phyloP scores from a whole-genome alignment of 1,140 invertebrate species.

The Chironomus tepperi region DNA sequence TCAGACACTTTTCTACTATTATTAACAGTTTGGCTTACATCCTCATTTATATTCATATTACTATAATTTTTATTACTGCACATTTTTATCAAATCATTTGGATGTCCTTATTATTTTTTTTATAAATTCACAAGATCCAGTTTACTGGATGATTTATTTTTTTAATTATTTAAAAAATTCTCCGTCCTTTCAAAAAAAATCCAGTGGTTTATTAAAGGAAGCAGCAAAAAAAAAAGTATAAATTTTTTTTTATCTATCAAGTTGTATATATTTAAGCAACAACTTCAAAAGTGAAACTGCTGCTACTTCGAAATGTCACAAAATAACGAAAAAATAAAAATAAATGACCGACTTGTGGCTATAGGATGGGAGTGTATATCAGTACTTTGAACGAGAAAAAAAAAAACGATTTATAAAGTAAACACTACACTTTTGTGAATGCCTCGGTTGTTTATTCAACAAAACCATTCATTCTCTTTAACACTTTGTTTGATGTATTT shows the following conservation, averaged over 20 bases:
- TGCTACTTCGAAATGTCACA: constrained; percentile 18
- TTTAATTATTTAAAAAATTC: background rate
- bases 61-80: background rate
- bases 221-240: background rate
- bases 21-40: background rate
- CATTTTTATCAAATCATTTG: background rate
- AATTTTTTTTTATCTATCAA: too few species aligned
- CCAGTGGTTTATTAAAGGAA: background rate
- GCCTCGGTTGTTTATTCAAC: background rate
- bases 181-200: background rate
- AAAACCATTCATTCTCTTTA: background rate
- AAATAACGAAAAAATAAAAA: background rate
- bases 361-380: background rate
- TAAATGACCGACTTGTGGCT: background rate
- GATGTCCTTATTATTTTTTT: background rate
- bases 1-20: too few species aligned
- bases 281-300: background rate
- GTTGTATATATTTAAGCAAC: background rate
- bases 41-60: background rate
- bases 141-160: background rate
- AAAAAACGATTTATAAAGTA: constrained; percentile 1
- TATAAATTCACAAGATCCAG: background rate
- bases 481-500: background rate
- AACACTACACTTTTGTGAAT: background rate
- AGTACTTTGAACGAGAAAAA: background rate